Evolutionary conservation across 2,888 invertebrate genomes (phyloP).

Genomic region (Cheilosia vernalis): DNA sequence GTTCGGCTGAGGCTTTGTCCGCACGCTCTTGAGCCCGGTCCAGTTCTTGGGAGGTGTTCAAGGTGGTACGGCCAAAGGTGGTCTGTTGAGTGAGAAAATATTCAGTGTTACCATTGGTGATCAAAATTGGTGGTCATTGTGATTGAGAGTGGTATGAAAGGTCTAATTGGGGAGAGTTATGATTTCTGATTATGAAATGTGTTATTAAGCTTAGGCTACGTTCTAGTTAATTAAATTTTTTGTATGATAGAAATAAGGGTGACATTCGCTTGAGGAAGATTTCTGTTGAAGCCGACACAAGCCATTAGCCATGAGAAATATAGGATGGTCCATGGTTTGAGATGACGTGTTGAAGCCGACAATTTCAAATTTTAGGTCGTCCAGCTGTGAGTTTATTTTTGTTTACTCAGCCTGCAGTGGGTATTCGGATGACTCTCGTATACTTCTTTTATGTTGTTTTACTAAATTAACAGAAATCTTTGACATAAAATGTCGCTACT

Average conservation of each 20-base stretch:
- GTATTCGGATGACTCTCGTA: too few species aligned
- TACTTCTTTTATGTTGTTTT: too few species aligned
- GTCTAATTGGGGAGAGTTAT: slow-evolving; percentile 1
- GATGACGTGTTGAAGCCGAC: too few species aligned
- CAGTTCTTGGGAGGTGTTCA: slow-evolving; percentile 92
- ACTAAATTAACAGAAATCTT: too few species aligned
- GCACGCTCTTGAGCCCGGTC: slow-evolving; percentile 93
- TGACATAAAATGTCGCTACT: too few species aligned
- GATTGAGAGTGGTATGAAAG: background rate
- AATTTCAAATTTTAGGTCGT: background rate
- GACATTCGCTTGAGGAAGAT: background rate
- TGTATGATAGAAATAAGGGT: background rate
- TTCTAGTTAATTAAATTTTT: background rate
- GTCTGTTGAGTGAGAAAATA: slow-evolving; percentile 82
- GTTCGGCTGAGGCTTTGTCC: slow-evolving; percentile 92
- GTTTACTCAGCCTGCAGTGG: too few species aligned
- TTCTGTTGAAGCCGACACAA: too few species aligned
- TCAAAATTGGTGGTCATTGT: background rate
- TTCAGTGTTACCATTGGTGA: slow-evolving; percentile 62
- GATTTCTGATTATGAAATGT: background rate
- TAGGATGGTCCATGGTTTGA: too few species aligned
- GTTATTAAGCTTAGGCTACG: background rate
- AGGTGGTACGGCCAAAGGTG: slow-evolving; percentile 91
- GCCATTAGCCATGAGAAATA: too few species aligned
- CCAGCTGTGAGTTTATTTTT: too few species aligned